Evolutionary conservation across 2,888 invertebrate species (phyloP).

Genomic region (Penaeus monodon): DNA sequence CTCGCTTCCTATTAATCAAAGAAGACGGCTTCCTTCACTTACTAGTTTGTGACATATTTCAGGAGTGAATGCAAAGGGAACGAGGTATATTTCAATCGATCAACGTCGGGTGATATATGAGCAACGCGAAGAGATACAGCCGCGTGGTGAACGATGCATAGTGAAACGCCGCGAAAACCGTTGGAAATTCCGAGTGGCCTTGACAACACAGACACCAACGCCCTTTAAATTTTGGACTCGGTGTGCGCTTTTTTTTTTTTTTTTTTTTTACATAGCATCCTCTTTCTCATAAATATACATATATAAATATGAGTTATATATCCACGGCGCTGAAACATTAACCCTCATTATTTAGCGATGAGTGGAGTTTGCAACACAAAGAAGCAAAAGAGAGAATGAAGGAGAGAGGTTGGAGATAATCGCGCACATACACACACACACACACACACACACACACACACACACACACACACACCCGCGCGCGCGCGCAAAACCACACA

Average conservation of each 20-base stretch:
- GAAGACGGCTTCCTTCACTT: not conserved
- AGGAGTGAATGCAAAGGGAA: not conserved
- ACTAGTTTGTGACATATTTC: not conserved
- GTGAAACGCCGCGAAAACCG: not conserved
- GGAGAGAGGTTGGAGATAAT: not conserved
- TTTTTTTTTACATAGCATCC: not conserved
- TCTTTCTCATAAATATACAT: no score
- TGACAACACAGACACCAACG: constrained; percentile 34
- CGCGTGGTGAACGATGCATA: not conserved
- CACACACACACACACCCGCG: constrained; percentile 32
- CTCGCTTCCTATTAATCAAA: not conserved
- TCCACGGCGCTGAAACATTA: no score
- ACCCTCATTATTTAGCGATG: not conserved
- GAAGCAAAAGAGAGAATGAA: not conserved
- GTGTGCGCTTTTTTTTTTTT: not conserved
- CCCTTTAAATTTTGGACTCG: constrained; percentile 26
- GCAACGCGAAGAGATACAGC: not conserved
- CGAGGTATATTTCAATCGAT: not conserved
- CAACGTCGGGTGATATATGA: not conserved
- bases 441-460: constrained; percentile 21
- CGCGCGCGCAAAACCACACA: not conserved
- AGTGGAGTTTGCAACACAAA: not conserved
- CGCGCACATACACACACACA: not conserved
- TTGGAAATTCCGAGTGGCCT: constrained; percentile 23
- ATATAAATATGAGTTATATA: no score